Base-by-base conservation (phyloP, 2,888 invertebrate genomes). In the Chrysolina americana region DNA sequence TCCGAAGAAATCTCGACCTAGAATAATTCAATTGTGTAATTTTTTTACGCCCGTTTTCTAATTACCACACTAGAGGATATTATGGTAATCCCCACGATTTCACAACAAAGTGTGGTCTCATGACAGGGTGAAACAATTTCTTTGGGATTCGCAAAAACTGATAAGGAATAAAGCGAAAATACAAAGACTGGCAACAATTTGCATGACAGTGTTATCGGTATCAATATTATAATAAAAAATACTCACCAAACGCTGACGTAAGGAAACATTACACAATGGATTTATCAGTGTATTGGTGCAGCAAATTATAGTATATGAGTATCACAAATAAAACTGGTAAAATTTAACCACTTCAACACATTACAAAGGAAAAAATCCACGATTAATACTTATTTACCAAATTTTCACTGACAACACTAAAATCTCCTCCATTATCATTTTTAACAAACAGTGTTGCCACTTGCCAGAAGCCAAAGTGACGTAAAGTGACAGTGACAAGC, bases 221-320 rank as follows among this genome's bases (percentile, higher is more conserved):
- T 73, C 21, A 75, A 44, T 62, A 74, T 70, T 69, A 41, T 65
- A 64, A 72, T 69, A 74, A 73, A 66, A 78, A 72, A 75, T 73
- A 74, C 77, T 78, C 64, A 79, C 79, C 78, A 79, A 79, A 73
- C 78, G 76, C 78, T 79, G 79, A 79, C 79, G 79, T 79, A 79
- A 71, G 76, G 74, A 71, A 76, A 71, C 78, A 79, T 78, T 75
- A 74, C 79, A 76, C 78, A 75, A 79, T 71, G 71, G 63, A 76
- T 69, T 73, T 63, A 69, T 68, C n/a, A 44, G 41, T 50, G 15
- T 6, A 36, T 17, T 50, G 68, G 19, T 41, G 41, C 13, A 53
- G 21, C 11, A 53, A 15, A 1, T 2, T 36, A 21, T 1, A 53
- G 10, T 53, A n/a, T 19, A 53, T 28, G 53, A 28, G 53, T 4